These are phyloP conservation scores for Tor tambroides DNA, from an alignment of 2,113 vertebrate genomes.

Conservation along the genomic window DNA sequence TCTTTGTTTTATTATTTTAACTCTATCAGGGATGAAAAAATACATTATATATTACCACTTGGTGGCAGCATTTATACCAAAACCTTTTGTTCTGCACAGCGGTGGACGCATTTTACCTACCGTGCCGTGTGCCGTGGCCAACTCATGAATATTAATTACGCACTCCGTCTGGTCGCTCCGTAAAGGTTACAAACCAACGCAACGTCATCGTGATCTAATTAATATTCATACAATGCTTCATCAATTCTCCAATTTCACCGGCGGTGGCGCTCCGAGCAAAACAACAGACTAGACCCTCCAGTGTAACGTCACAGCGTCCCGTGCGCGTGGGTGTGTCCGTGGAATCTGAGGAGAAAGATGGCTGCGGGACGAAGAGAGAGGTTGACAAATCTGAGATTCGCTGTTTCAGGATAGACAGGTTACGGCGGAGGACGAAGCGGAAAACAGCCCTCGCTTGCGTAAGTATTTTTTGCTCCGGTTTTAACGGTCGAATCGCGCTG, in stretches of 20 bases:
- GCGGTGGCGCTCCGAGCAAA: conserved; percentile 32
- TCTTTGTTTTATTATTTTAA: neutral
- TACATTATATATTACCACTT: neutral
- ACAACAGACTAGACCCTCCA: neutral
- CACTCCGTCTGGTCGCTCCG: neutral
- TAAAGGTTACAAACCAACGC: neutral
- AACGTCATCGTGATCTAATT: neutral
- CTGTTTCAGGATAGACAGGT: conserved; percentile 63
- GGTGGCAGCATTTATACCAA: neutral
- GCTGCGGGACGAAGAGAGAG: conserved; percentile 68
- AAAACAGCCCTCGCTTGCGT: neutral
- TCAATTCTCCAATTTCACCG: neutral
- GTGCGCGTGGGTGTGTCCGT: conserved; percentile 65
- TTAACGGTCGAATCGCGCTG: neutral
- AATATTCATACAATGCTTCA: neutral
- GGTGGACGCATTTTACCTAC: neutral
- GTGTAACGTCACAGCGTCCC: conserved; percentile 59
- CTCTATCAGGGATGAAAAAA: neutral
- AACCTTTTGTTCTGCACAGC: neutral
- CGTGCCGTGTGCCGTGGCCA: neutral
- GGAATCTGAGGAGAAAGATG: conserved; percentile 78
- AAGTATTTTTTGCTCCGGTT: neutral
- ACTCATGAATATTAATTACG: conserved; percentile 1
- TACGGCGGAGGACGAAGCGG: conserved; percentile 59
- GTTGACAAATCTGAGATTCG: conserved; percentile 62